phyloP scores from a whole-genome alignment of 1,140 invertebrate species.

The Triops longicaudatus region DNA sequence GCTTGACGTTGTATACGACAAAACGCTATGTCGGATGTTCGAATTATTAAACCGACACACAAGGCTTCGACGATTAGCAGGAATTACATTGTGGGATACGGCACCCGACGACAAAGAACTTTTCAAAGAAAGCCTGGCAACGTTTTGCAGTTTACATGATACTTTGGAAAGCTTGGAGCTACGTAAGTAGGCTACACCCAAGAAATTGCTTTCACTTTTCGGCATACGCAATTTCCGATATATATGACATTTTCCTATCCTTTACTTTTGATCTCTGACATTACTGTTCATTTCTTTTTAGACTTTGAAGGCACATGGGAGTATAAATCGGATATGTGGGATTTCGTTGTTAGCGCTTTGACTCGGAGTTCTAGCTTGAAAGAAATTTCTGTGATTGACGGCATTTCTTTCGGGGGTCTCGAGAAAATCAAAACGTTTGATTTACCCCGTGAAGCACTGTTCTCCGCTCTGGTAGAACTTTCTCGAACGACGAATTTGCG shows the following conservation, averaged over 20 bases:
- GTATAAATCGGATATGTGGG: not conserved
- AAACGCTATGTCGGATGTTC: not conserved
- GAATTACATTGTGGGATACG: not conserved
- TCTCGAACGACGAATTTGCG: no score
- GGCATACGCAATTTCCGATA: no score
- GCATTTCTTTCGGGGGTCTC: not conserved
- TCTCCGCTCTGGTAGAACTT: no score
- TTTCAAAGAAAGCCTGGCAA: not conserved
- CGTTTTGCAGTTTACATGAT: not conserved
- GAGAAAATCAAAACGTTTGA: no score
- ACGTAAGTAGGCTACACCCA: not conserved
- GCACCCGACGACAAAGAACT: not conserved
- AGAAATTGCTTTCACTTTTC: not conserved
- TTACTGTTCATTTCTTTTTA: not conserved
- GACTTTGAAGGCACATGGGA: not conserved
- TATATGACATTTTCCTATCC: no score
- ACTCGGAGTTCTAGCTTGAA: not conserved
- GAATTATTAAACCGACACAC: not conserved
- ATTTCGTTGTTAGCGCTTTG: not conserved
- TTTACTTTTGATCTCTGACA: no score
- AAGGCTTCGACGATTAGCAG: not conserved
- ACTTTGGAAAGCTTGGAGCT: not conserved
- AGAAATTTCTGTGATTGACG: not conserved
- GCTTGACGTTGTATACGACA: not conserved
- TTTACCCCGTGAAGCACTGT: no score